Evolutionary conservation across 2,113 vertebrate species (phyloP).

Genomic region (Phocoena sinus): DNA sequence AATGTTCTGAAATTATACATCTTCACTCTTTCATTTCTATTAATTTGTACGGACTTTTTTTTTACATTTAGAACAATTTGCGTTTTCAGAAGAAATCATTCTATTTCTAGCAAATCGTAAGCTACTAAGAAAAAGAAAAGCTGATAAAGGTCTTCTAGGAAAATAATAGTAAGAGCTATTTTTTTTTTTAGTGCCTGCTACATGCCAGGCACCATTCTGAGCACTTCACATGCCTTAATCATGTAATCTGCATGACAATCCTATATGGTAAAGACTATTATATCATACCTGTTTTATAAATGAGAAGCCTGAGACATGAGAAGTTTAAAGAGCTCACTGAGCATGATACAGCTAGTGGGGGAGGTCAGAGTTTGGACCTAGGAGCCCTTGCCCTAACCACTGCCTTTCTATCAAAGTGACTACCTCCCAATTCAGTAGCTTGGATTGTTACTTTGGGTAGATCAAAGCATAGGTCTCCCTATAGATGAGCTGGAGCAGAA

Average conservation of each 20-base stretch:
- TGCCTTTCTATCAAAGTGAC: not conserved
- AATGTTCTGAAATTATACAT: constrained; percentile 6
- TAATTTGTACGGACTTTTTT: constrained; percentile 44
- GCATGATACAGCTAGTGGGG: not conserved
- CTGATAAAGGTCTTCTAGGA: constrained; percentile 15
- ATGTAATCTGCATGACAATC: not conserved
- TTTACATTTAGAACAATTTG: constrained; percentile 44
- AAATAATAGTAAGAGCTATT: not conserved
- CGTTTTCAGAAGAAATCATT: not conserved
- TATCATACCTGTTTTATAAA: not conserved
- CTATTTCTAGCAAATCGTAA: constrained; percentile 34
- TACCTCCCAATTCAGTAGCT: not conserved
- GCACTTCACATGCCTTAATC: not conserved
- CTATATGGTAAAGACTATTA: not conserved
- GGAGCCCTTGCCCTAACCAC: not conserved
- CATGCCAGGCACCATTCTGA: not conserved
- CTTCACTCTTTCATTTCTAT: constrained; percentile 41
- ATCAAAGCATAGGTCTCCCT: not conserved
- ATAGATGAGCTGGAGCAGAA: not conserved
- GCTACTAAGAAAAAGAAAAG: constrained; percentile 8
- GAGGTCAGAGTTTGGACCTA: not conserved
- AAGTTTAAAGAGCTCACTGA: not conserved
- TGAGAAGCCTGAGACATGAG: not conserved
- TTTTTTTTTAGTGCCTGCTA: constrained; percentile 1
- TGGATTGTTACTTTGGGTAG: not conserved